Percentiles rank a stretch among this genome's conserved stretches.
These are phyloP conservation scores for Diorhabda sublineata DNA, from an alignment of 1,140 invertebrate genomes.

Conservation along the genomic window DNA sequence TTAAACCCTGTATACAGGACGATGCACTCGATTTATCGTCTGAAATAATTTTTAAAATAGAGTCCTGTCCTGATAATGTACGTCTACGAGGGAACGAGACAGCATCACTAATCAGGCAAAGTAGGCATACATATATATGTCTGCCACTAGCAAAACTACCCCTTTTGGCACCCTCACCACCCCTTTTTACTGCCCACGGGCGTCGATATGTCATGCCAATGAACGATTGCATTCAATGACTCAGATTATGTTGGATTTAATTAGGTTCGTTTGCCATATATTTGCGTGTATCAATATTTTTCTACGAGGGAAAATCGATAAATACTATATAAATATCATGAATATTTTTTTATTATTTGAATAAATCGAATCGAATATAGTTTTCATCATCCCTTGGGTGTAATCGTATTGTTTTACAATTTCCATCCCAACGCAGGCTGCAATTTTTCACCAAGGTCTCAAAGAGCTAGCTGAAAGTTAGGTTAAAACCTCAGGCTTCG, in stretches of 20 bases:
- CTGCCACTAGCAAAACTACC: conserved; percentile 1
- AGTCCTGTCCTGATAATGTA: neutral
- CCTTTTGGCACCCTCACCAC: neutral
- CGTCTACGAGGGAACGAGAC: neutral
- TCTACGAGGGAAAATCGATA: neutral
- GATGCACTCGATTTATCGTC: too few relatives aligned
- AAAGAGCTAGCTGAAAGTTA: too few relatives aligned
- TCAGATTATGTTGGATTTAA: neutral
- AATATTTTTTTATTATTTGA: too few relatives aligned
- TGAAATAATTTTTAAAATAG: neutral
- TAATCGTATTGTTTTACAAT: too few relatives aligned
- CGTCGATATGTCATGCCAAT: neutral
- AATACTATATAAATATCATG: neutral
- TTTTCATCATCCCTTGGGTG: neutral
- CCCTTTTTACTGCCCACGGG: neutral
- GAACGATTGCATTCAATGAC: neutral
- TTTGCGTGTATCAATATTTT: neutral
- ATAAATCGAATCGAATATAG: neutral
- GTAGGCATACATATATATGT: neutral
- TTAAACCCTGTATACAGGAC: too few relatives aligned
- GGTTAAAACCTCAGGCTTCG: too few relatives aligned
- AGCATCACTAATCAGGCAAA: neutral
- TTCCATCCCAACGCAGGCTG: too few relatives aligned
- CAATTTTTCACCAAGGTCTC: too few relatives aligned
- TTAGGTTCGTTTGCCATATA: neutral